phyloP scores from a whole-genome alignment of 2,113 vertebrate genomes.

The Psophia crepitans region DNA sequence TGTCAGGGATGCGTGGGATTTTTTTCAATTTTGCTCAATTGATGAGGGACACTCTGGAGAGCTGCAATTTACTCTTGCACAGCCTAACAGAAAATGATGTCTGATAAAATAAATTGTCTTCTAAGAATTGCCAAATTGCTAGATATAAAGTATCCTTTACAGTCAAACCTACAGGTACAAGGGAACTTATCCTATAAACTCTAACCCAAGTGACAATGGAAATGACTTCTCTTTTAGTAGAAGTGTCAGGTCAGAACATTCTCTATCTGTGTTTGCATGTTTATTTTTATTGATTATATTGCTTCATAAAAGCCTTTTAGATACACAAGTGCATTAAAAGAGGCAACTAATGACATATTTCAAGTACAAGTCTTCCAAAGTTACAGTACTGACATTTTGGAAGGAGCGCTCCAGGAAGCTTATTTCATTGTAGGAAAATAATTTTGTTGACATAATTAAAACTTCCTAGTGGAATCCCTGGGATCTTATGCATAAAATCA shows the following conservation, averaged over 20 bases:
- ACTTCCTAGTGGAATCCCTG: background rate
- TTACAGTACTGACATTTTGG: fast-evolving
- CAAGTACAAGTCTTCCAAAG: background rate
- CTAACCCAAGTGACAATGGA: background rate
- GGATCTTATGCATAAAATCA: background rate
- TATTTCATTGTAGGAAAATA: background rate
- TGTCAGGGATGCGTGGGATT: background rate
- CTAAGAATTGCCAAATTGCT: background rate
- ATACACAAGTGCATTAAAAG: background rate
- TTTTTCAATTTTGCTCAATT: background rate
- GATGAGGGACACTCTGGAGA: background rate
- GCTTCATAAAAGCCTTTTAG: background rate
- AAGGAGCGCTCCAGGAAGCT: background rate
- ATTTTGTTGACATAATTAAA: background rate
- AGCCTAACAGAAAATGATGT: background rate
- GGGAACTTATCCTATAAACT: background rate
- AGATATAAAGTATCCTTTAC: background rate
- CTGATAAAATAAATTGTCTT: background rate
- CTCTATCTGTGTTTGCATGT: background rate
- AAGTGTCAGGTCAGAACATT: background rate
- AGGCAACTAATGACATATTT: background rate
- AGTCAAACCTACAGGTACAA: background rate
- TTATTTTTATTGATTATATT: background rate
- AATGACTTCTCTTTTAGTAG: background rate
- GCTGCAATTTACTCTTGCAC: background rate